Evolutionary conservation across 2,888 invertebrate genomes (phyloP).

Genomic region (Slavum lentiscoides): DNA sequence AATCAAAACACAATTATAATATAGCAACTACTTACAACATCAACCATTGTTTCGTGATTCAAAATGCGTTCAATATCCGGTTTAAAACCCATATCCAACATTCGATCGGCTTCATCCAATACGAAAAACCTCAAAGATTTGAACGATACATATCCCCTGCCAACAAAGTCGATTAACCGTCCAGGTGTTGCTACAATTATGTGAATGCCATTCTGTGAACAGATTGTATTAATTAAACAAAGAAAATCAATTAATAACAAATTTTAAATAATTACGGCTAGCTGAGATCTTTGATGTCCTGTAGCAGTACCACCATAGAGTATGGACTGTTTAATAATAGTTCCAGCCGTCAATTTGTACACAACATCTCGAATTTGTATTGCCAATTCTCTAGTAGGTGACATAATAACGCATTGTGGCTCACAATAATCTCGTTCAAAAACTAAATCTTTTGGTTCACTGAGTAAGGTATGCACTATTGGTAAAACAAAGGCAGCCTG

Average conservation of each 20-base stretch:
- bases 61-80: slow-evolving; percentile 66
- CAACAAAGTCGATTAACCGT: slow-evolving; percentile 69
- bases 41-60: slow-evolving; percentile 67
- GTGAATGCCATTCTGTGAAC: slow-evolving; percentile 66
- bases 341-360: slow-evolving; percentile 76
- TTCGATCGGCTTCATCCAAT: slow-evolving; percentile 79
- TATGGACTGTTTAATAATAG: slow-evolving; percentile 73
- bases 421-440: slow-evolving; percentile 62
- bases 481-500: slow-evolving; percentile 92
- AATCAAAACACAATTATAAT: background rate
- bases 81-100: slow-evolving; percentile 77
- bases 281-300: slow-evolving; percentile 65
- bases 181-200: slow-evolving; percentile 77
- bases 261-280: background rate
- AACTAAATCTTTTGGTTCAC: slow-evolving; percentile 64
- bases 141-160: slow-evolving; percentile 65
- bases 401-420: slow-evolving; percentile 83
- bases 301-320: slow-evolving; percentile 89
- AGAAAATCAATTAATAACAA: background rate
- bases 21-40: slow-evolving; percentile 62
- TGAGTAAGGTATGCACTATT: slow-evolving; percentile 74
- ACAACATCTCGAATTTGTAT: slow-evolving; percentile 87
- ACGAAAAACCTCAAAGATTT: slow-evolving; percentile 69
- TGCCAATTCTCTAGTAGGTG: slow-evolving; percentile 90
- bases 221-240: background rate